phyloP scores from a whole-genome alignment of 2,888 invertebrate genomes.

The Drosophila putrida region DNA sequence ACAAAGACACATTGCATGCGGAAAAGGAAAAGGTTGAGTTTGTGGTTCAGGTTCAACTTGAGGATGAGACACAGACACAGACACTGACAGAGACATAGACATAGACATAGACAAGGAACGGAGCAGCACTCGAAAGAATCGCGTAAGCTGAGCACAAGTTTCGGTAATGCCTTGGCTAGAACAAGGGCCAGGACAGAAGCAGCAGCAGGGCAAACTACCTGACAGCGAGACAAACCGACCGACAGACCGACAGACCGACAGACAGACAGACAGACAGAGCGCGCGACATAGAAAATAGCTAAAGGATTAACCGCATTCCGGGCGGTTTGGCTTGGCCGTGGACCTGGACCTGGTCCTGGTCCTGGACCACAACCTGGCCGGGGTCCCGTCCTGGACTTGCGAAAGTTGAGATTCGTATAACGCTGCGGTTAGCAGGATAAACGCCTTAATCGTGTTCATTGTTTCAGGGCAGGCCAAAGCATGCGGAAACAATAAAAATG shows the following conservation, averaged over 20 bases:
- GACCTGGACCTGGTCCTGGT: constrained; percentile 5
- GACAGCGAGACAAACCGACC: constrained; percentile 16
- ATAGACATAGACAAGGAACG: background rate
- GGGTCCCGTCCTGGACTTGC: constrained; percentile 2
- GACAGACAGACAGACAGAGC: constrained; percentile 23
- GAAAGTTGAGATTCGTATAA: background rate
- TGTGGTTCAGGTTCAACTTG: constrained; percentile 1
- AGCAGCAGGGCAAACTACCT: constrained; percentile 51
- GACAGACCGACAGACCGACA: background rate
- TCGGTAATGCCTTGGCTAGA: constrained; percentile 47
- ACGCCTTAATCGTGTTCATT: constrained; percentile 81
- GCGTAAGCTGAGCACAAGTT: constrained; percentile 77
- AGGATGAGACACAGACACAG: background rate
- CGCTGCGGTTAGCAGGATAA: constrained; percentile 79
- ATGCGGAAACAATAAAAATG: constrained; percentile 77
- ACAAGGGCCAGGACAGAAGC: constrained; percentile 19
- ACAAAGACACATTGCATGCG: constrained; percentile 12
- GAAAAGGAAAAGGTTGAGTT: constrained; percentile 7
- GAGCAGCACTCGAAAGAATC: constrained; percentile 45
- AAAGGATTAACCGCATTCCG: constrained; percentile 80
- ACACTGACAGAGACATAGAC: no score
- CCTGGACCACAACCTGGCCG: constrained; percentile 5
- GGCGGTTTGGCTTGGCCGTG: constrained; percentile 34
- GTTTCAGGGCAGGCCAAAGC: constrained; percentile 57
- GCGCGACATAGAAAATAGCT: constrained; percentile 74